phyloP scores from a whole-genome alignment of 2,113 vertebrate species.

The Pseudopodoces humilis region DNA sequence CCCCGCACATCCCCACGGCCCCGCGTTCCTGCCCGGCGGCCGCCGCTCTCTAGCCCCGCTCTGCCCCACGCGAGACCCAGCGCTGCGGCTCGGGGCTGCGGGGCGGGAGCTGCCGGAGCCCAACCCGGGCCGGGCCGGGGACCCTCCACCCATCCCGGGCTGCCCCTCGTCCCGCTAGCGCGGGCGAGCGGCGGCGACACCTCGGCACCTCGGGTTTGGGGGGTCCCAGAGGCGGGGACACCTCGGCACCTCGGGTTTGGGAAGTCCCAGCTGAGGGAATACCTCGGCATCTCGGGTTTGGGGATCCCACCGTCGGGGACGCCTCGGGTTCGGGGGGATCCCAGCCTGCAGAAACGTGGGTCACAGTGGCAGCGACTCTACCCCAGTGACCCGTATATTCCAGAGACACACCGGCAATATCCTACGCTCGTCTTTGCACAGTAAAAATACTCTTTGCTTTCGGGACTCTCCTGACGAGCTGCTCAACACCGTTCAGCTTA shows the following conservation, averaged over 20 bases:
- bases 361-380: no score
- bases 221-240: not conserved
- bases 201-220: not conserved
- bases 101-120: not conserved
- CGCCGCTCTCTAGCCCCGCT: not conserved
- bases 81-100: not conserved
- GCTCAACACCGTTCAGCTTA: not conserved
- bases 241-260: no score
- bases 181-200: not conserved
- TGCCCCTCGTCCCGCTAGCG: not conserved
- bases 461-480: not conserved
- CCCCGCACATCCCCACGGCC: not conserved
- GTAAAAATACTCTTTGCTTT: not conserved
- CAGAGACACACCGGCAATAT: not conserved
- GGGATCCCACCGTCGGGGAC: not conserved
- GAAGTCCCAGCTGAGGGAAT: not conserved
- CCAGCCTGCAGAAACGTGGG: not conserved
- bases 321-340: not conserved
- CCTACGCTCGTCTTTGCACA: not conserved
- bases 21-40: not conserved
- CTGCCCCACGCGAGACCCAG: not conserved
- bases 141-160: not conserved
- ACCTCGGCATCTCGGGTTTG: no score
- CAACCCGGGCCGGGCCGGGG: not conserved
- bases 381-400: not conserved